Evolutionary conservation across 2,888 invertebrate species (phyloP), one percentile per base, ranked within the genome.

Genomic region (Tetramorium bicarinatum): DNA sequence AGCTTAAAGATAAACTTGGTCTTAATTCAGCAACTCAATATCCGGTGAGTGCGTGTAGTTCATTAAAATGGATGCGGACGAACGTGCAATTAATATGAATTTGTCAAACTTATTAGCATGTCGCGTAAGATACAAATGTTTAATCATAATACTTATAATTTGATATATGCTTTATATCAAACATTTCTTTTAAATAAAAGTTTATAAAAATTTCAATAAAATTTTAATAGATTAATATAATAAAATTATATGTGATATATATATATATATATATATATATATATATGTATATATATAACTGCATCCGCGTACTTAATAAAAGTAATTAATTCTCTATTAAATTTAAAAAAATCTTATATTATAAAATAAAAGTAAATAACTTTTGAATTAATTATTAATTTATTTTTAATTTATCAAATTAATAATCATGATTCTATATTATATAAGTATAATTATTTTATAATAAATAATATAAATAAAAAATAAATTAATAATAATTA

Each of bases 1-100:
- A 15, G 49, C 2, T 61, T 49, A 29, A 41, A 41, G 13, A 66
- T n/a, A 66, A 66, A 41, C 66, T 75, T 25, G 11, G 4, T 0
- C 29, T 49, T 49, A 62, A 34, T 15, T 64, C 13, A 11, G 18
- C 18, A 64, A 77, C 41, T 62, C 8, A 49, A 62, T 49, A 49
- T 34, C 47, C 21, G n/a, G 1, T 62, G 15, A 13, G 8, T 47
- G 44, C 6, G 9, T 49, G 64, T 4, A 41, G 4, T 66, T 64
- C 38, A 76, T 76, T 76, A 54, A 76, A 64, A 41, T 25, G 25
- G 11, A 52, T 64, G 18, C 38, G 64, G 38, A 52, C 52, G n/a
- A 76, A n/a, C 38, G 52, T 52, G 52, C 18, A 66, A 64, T 76
- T 66, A 76, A 76, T 74, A 41, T n/a, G 18, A 1, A 38, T 76